Base-by-base conservation (phyloP, 2,113 vertebrate genomes). In the Spermophilus dauricus region DNA sequence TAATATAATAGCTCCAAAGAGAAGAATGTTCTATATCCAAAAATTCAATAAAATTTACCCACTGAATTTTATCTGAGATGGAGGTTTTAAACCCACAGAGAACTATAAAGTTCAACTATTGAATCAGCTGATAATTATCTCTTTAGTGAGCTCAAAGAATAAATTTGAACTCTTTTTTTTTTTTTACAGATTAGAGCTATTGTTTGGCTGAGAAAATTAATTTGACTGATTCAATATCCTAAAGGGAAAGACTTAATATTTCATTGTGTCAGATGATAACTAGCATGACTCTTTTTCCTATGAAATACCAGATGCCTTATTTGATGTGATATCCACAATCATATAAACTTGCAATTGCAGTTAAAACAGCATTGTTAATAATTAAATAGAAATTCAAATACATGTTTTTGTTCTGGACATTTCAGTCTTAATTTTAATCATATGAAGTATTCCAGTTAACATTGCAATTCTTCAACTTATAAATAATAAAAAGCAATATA, bases 381-480 rank as follows among this genome's bases (percentile, higher is more conserved):
- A 92, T 88, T 94, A 85, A 96, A 77, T 69, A 94, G 28, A 82
- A 90, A 92, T 73, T 58, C 88, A 84, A 18, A 78, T 51, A 81
- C 94, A 91, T 4, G 37, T n/a, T 58, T 82, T 76, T 2, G 69
- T 96, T 93, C 26, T 75, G 1, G 32, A 42, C 30, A 51, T 81
- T 87, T 86, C 5, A 82, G 24, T 45, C 30, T 93, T 85, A 53
- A 22, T 85, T 94, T 97, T 69, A 70, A 63, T 75, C 48, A 14
- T 86, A 58, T 89, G 22, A 69, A 39, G 20, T 89, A 78, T 61
- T 80, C 8, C 28, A 83, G 18, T 56, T 80, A 81, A 78, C 7
- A 78, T 37, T 77, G 28, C 6, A 89, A 76, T 28, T 73, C 3
- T 84, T 89, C 80, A 69, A 13, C 51, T 13, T 93, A 77, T 72